These are phyloP conservation scores for Anguilla pacifica DNA, from an alignment of 2,797 vertebrate genomes.

Conservation along the genomic window DNA sequence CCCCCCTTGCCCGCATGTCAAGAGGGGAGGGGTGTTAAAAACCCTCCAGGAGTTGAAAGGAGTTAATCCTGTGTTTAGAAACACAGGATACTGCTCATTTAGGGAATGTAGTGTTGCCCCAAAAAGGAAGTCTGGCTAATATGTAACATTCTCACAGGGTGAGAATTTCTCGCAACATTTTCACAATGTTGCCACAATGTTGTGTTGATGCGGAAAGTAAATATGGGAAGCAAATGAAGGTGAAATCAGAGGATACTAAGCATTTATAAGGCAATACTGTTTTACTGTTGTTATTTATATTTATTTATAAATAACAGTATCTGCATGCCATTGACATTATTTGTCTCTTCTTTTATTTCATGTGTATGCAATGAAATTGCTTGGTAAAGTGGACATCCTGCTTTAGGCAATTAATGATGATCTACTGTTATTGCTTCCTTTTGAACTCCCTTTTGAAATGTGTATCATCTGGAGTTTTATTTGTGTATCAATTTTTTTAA, in stretches of 20 bases:
- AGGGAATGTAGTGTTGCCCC: background rate
- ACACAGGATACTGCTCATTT: background rate
- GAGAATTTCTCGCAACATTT: background rate
- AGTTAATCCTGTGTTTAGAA: background rate
- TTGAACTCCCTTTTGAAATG: background rate
- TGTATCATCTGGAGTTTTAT: background rate
- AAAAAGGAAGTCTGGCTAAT: background rate
- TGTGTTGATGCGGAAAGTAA: background rate
- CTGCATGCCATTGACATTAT: background rate
- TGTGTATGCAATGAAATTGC: background rate
- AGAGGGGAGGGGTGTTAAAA: background rate
- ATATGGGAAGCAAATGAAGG: background rate
- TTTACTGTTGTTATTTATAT: background rate
- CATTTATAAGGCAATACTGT: background rate
- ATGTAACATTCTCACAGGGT: background rate
- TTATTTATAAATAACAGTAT: background rate
- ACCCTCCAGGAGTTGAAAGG: background rate
- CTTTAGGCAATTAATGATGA: background rate
- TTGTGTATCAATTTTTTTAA: background rate
- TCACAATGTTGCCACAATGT: background rate
- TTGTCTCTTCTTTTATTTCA: background rate
- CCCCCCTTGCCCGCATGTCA: background rate
- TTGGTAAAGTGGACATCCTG: background rate
- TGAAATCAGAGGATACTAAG: background rate
- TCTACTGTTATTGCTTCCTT: background rate